Evolutionary conservation across 2,113 vertebrate genomes (phyloP), one percentile per base, ranked within the genome.

Genomic region (Danio rerio): DNA sequence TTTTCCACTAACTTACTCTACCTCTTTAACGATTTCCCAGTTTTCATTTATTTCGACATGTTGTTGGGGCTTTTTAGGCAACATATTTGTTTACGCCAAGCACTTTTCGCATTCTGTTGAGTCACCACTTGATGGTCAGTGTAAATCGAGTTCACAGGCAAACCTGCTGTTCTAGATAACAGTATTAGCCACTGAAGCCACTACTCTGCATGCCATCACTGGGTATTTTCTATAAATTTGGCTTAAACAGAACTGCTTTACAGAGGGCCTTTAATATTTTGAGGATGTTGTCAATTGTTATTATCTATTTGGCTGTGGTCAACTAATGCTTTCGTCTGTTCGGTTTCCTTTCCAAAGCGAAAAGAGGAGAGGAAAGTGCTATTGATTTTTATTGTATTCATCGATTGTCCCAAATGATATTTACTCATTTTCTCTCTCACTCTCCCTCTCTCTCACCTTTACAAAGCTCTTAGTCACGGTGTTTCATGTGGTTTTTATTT

Each of bases 331-430:
- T 65, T 61, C 9, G 83, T 87, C 80, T 81, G 80, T 83, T 61
- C 62, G 59, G 75, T 80, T 80, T 81, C 73, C 70, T 80, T 83
- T 75, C 40, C 75, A 75, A 63, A 61, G 76, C 58, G 40, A 71
- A 76, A 82, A 77, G 69, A 59, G 82, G 76, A 80, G 76, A 82
- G 56, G 43, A 85, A 77, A 82, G 80, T 83, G 81, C 83, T 83
- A 83, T 85, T 83, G 86, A 85, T 83, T 87, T 84, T 84, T 87
- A 84, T 80, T 80, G 83, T 76, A 73, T 82, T 82, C 65, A 84
- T 87, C 61, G 78, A 86, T 58, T 74, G 72, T 45, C 82, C 45
- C 78, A 68, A 40, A 68, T 84, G 78, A 86, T 84, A 84, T 84
- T 81, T 86, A 74, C 82, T 78, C 85, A 58, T 78, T 78, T 69